Percentiles rank a stretch among this genome's conserved stretches.
Evolutionary conservation across 1,140 invertebrate species (phyloP).

Genomic region (Theocolax elegans): DNA sequence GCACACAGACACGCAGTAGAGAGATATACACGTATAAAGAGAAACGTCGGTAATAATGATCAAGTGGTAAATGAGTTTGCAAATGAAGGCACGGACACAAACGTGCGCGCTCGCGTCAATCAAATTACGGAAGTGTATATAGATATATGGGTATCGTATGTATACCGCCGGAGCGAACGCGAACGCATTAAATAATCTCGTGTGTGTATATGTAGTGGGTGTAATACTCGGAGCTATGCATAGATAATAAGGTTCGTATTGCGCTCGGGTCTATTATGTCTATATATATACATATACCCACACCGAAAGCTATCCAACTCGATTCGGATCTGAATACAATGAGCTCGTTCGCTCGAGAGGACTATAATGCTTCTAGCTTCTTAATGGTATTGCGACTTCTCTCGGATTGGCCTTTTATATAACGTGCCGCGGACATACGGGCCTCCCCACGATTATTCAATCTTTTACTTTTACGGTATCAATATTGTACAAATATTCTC

Average conservation of each 20-base stretch:
- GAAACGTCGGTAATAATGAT: slow-evolving; percentile 23
- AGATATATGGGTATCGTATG: slow-evolving; percentile 49
- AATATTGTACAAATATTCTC: no score
- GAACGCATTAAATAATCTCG: no score
- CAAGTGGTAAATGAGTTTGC: slow-evolving; percentile 36
- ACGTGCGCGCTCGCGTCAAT: slow-evolving; percentile 11
- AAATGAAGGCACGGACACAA: slow-evolving; percentile 30
- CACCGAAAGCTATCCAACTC: no score
- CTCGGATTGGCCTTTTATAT: no score
- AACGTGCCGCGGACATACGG: no score
- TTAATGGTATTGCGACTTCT: slow-evolving; percentile 54
- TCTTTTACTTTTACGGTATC: no score
- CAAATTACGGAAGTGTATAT: slow-evolving; percentile 26
- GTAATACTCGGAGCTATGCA: slow-evolving; percentile 59
- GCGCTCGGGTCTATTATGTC: slow-evolving; percentile 38
- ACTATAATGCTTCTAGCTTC: slow-evolving; percentile 52
- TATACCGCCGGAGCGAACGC: no score
- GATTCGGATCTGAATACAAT: slow-evolving; percentile 66
- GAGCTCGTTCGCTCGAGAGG: slow-evolving; percentile 39
- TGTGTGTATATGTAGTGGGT: no score
- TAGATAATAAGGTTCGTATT: slow-evolving; percentile 56
- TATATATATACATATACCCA: no score
- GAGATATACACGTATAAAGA: background rate
- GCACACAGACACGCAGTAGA: background rate
- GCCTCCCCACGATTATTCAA: no score